Conservation (phyloP, 2,797 vertebrate genomes). For the Tragelaphus eurycerus region DNA sequence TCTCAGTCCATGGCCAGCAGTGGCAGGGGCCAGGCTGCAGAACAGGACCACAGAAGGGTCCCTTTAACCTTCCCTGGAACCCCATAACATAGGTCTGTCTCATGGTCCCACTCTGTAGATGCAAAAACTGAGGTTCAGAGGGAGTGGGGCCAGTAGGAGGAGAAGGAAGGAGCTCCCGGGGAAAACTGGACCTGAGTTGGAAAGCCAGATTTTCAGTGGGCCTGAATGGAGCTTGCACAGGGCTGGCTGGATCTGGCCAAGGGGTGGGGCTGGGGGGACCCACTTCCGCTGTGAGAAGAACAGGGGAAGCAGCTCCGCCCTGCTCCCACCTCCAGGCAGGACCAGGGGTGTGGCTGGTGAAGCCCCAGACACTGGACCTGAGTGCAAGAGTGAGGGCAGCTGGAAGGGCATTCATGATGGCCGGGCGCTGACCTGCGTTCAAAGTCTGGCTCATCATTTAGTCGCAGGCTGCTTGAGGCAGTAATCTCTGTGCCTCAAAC, state of each 20-base stretch:
- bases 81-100: not conserved
- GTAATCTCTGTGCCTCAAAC: not conserved
- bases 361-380: not conserved
- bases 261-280: too few species aligned
- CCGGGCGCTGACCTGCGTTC: not conserved
- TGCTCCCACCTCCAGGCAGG: not conserved
- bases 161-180: not conserved
- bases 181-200: not conserved
- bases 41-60: not conserved
- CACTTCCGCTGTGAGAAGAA: not conserved
- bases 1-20: not conserved
- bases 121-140: not conserved
- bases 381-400: not conserved
- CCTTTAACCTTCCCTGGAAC: not conserved
- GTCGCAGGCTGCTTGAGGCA: not conserved
- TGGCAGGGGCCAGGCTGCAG: not conserved
- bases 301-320: not conserved
- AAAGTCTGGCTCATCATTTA: not conserved
- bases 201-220: not conserved
- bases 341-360: not conserved
- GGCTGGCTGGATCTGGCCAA: not conserved
- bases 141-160: not conserved
- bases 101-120: not conserved
- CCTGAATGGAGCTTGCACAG: accelerated
- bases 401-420: accelerated